Conservation (phyloP, 2,797 vertebrate species). For the Amblyopsis hoosieri region DNA sequence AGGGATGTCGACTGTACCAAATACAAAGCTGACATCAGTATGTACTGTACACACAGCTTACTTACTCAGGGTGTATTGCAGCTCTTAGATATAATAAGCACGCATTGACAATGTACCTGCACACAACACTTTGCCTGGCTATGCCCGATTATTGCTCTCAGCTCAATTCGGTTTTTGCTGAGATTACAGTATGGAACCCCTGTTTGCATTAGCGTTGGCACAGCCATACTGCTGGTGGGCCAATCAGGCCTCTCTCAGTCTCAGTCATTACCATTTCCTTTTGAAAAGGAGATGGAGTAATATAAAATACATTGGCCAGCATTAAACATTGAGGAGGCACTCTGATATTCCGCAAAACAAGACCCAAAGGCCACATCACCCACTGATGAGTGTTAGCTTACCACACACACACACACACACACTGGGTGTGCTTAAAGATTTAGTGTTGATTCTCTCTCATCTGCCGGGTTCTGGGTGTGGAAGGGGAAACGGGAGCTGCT, state of each 20-base stretch:
- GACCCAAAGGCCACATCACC: slow-evolving; percentile 65
- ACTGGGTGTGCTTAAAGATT: slow-evolving; percentile 64
- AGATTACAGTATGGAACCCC: no score
- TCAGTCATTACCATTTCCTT: slow-evolving; percentile 78
- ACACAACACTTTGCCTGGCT: no score
- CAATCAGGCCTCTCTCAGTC: slow-evolving; percentile 13
- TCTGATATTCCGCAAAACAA: slow-evolving; percentile 77
- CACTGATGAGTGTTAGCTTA: slow-evolving; percentile 59
- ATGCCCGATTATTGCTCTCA: no score
- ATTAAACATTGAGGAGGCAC: slow-evolving; percentile 78
- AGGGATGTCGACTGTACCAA: slow-evolving; percentile 38
- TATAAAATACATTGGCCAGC: slow-evolving; percentile 77
- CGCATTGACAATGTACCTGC: no score
- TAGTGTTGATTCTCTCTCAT: slow-evolving; percentile 64
- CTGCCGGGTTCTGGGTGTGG: slow-evolving; percentile 32
- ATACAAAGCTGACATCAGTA: slow-evolving; percentile 24
- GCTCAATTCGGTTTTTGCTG: no score
- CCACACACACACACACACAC: slow-evolving; percentile 53
- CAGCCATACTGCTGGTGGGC: no score
- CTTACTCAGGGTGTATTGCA: slow-evolving; percentile 15
- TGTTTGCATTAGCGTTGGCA: no score
- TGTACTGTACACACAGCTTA: slow-evolving; percentile 8
- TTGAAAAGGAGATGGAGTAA: slow-evolving; percentile 76
- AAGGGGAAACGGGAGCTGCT: slow-evolving; percentile 8
- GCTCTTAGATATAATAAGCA: not conserved